A percentile compares a stretch with the other conserved stretches of the same genome.
These are phyloP conservation scores for Poecilia gillii DNA, from an alignment of 2,797 vertebrate genomes.

Conservation along the genomic window DNA sequence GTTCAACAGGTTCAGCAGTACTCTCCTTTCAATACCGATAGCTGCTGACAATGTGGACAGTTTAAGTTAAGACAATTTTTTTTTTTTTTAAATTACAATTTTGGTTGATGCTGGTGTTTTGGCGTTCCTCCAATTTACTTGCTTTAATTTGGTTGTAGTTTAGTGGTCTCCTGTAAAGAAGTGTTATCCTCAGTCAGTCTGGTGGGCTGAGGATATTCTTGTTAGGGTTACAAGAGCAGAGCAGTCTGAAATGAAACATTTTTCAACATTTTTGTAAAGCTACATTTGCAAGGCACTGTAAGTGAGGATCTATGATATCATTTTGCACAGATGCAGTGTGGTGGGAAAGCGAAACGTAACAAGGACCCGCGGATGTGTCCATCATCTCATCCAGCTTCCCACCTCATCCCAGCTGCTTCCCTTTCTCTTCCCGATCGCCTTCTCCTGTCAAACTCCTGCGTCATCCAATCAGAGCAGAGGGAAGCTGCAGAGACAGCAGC, in stretches of 20 bases:
- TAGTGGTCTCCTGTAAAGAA: background rate
- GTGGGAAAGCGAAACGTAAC: slow-evolving; percentile 10
- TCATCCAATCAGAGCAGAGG: slow-evolving; percentile 54
- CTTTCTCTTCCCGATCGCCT: slow-evolving; percentile 54
- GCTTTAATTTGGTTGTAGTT: background rate
- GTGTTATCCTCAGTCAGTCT: background rate
- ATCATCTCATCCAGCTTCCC: slow-evolving; percentile 43
- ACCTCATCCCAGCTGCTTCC: slow-evolving; percentile 64
- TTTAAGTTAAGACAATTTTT: background rate
- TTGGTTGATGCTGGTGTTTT: background rate
- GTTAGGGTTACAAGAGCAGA: background rate
- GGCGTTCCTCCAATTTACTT: background rate
- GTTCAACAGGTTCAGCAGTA: background rate
- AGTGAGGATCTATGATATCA: background rate
- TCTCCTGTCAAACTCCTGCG: slow-evolving; percentile 58
- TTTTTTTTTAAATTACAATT: background rate
- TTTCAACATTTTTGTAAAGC: background rate
- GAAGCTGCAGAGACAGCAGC: slow-evolving; percentile 76
- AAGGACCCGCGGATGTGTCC: slow-evolving; percentile 4
- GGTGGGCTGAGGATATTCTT: background rate
- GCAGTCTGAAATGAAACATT: background rate
- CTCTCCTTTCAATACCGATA: background rate
- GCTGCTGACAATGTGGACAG: background rate
- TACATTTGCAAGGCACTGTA: background rate
- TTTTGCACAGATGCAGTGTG: background rate